Conservation (phyloP, 1,140 invertebrate genomes). For the Choristoneura fumiferana region DNA sequence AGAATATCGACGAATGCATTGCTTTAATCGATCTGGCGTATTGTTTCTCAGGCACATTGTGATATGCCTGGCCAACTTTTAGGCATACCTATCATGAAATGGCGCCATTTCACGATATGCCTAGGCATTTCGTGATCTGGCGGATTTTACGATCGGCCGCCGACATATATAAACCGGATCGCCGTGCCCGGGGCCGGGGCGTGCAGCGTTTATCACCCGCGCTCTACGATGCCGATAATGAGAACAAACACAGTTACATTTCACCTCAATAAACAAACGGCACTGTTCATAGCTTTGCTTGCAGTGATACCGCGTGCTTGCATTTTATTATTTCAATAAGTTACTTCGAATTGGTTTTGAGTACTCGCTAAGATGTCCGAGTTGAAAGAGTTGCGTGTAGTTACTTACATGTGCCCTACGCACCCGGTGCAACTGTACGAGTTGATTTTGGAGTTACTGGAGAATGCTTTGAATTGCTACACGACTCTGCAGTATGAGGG, state of each 20-base stretch:
- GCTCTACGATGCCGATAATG: slow-evolving; percentile 30
- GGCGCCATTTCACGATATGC: too few relatives aligned
- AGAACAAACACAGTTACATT: slow-evolving; percentile 20
- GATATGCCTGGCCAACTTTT: too few relatives aligned
- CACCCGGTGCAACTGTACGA: slow-evolving; percentile 82
- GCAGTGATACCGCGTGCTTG: not conserved
- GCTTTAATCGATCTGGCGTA: too few relatives aligned
- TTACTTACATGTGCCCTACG: slow-evolving; percentile 81
- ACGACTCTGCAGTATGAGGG: slow-evolving; percentile 80
- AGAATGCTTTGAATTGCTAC: slow-evolving; percentile 73
- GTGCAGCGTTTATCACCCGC: slow-evolving; percentile 44
- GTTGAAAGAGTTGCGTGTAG: slow-evolving; percentile 71
- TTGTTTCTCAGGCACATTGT: too few relatives aligned
- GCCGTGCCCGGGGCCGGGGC: slow-evolving; percentile 42
- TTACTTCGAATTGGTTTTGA: not conserved
- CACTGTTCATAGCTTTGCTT: slow-evolving; percentile 9
- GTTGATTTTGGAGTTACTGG: slow-evolving; percentile 78
- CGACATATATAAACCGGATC: slow-evolving; percentile 37
- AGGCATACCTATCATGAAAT: too few relatives aligned
- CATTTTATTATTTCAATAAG: slow-evolving; percentile 5
- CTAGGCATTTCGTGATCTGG: too few relatives aligned
- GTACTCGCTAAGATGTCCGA: slow-evolving; percentile 42
- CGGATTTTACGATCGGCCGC: too few relatives aligned
- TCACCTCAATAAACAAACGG: slow-evolving; percentile 14
- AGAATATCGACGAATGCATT: too few relatives aligned